These are phyloP conservation scores for Cantharis nigra DNA, from an alignment of 2,888 invertebrate genomes.

Conservation along the genomic window DNA sequence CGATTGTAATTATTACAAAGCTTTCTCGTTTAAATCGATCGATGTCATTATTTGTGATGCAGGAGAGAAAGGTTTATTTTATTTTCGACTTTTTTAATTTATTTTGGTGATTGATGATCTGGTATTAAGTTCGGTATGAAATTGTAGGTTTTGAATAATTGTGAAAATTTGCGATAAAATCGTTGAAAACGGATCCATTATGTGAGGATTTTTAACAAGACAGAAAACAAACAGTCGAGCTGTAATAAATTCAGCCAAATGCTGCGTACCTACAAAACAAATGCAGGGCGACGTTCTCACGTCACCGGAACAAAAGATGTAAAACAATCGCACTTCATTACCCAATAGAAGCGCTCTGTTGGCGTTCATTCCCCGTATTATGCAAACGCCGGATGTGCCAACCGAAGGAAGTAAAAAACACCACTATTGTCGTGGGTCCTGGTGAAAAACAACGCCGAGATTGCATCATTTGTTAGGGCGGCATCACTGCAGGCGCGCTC, in stretches of 20 bases:
- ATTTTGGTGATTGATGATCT: background rate
- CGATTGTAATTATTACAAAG: background rate
- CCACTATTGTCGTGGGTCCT: conserved; percentile 20
- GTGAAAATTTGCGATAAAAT: background rate
- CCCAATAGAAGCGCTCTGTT: conserved; percentile 32
- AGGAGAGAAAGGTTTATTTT: background rate
- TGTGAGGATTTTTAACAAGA: conserved; percentile 14
- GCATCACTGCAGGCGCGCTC: conserved; percentile 12
- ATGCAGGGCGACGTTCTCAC: conserved; percentile 43
- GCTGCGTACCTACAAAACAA: conserved; percentile 38
- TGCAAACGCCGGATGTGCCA: conserved; percentile 25
- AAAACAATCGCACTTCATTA: conserved; percentile 35
- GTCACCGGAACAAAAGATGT: conserved; percentile 34
- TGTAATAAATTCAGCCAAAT: conserved; percentile 34
- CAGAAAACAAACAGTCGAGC: conserved; percentile 15
- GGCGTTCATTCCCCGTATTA: conserved; percentile 27
- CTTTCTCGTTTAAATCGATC: background rate
- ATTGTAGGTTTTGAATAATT: background rate
- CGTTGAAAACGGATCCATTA: background rate
- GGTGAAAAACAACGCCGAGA: conserved; percentile 27
- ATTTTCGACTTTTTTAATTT: background rate
- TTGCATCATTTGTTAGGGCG: conserved; percentile 30
- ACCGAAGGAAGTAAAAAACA: conserved; percentile 27
- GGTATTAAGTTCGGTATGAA: background rate
- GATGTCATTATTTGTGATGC: background rate